Evolutionary conservation across 2,113 vertebrate species (phyloP), one percentile per base, ranked within the genome.

Genomic region (Gymnarchus niloticus): DNA sequence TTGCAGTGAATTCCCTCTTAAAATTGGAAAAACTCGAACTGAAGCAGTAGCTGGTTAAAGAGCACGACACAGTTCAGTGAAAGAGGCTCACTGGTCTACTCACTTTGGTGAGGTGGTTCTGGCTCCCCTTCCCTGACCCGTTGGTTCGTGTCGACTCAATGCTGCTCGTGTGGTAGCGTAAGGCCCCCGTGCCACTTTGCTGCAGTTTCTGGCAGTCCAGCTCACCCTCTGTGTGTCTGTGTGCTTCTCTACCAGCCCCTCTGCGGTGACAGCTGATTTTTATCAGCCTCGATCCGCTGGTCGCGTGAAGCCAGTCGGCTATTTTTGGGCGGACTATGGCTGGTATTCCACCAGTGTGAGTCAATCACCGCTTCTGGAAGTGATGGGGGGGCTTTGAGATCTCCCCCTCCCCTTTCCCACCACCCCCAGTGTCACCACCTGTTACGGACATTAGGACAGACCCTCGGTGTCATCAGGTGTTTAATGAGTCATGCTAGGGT

Each of bases 251-350:
- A 56, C 92, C 91, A 87, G 88, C 88, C 91, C 89, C 90, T 91
- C 86, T 88, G 88, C 51, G 23, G 90, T 89, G 93, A 89, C 95
- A 95, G 95, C 95, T 93, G 95, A 95, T 95, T 97, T 95, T 97
- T 97, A 97, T 97, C 94, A 81, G 91, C 3, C 80, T 83, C 77
- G 28, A 86, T 86, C 86, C 37, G 86, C 88, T 83, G 86, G 84
- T 57, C 85, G 85, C 88, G 83, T 86, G 87, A 86, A 83, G 85
- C 85, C 17, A 2, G 88, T 81, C 89, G 90, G 92, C 95, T 97
- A 97, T 96, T 96, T 97, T 96, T 92, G 95, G 91, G 90, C 89
- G 93, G 85, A 84, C 88, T 86, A 69, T 83, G 92, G 90, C 87
- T 86, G 87, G 89, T 90, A 89, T 92, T 91, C 91, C 93, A 91